These are phyloP conservation scores for Theretra japonica DNA, from an alignment of 2,888 invertebrate genomes.

Conservation along the genomic window DNA sequence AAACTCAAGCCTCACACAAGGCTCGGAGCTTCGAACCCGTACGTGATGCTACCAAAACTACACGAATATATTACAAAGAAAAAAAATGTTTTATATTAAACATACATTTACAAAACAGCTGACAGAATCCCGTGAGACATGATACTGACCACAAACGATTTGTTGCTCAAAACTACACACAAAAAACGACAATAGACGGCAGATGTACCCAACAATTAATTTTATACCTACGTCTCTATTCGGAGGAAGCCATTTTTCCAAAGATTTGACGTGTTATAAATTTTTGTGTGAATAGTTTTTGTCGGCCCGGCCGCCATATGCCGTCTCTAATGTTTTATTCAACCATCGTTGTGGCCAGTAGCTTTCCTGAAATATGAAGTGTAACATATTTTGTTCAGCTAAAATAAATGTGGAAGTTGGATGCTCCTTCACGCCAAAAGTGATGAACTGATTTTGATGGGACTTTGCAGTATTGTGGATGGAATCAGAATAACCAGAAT, in stretches of 20 bases:
- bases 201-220: constrained; percentile 82
- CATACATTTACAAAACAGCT: background rate
- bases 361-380: constrained; percentile 37
- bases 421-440: no score
- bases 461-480: no score
- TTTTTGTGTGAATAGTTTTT: constrained; percentile 73
- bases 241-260: constrained; percentile 80
- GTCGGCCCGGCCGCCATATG: constrained; percentile 62
- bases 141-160: constrained; percentile 16
- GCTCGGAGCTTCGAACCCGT: no score
- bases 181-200: constrained; percentile 72
- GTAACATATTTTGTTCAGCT: constrained; percentile 20
- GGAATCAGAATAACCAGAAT: no score
- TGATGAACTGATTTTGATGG: no score
- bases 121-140: background rate
- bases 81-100: no score
- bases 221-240: constrained; percentile 80
- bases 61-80: no score
- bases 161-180: constrained; percentile 11
- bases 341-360: constrained; percentile 42
- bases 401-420: background rate
- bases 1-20: no score
- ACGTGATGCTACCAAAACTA: no score
- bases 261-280: constrained; percentile 82
- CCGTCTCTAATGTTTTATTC: constrained; percentile 59